Conservation (phyloP, 1,140 invertebrate genomes). For the Macrotrachela quadricornifera region DNA sequence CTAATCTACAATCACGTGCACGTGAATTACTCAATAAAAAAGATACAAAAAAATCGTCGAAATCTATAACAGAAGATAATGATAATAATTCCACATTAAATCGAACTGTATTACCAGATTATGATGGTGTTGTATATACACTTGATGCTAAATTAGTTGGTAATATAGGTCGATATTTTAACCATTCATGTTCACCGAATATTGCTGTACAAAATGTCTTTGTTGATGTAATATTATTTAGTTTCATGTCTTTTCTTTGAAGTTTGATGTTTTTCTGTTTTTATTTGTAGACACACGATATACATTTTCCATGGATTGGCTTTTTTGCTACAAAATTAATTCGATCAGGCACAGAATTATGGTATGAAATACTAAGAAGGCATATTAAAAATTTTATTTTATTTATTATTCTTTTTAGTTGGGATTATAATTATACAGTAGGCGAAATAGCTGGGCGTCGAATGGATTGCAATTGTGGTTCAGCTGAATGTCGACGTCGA, state of each 20-base stretch:
- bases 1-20: too few relatives aligned
- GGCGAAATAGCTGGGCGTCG: constrained; percentile 73
- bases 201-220: constrained; percentile 94
- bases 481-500: constrained; percentile 59
- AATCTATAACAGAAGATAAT: constrained; percentile 26
- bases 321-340: constrained; percentile 69
- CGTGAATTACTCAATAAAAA: too few relatives aligned
- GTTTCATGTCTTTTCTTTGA: constrained; percentile 67
- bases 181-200: constrained; percentile 82
- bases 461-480: constrained; percentile 69
- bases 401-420: constrained; percentile 34
- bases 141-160: constrained; percentile 89
- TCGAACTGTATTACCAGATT: too few relatives aligned
- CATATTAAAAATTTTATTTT: too few relatives aligned
- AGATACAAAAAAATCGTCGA: constrained; percentile 16
- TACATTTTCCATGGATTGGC: constrained; percentile 84
- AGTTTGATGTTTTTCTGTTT: constrained; percentile 90
- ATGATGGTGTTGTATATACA: constrained; percentile 43
- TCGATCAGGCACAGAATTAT: constrained; percentile 63
- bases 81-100: too few relatives aligned
- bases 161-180: constrained; percentile 81
- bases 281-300: constrained; percentile 91
- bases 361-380: too few relatives aligned
- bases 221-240: constrained; percentile 40
- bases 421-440: constrained; percentile 92